These are phyloP conservation scores for Corynorhinus townsendii DNA, from an alignment of 2,113 vertebrate genomes.

Conservation along the genomic window DNA sequence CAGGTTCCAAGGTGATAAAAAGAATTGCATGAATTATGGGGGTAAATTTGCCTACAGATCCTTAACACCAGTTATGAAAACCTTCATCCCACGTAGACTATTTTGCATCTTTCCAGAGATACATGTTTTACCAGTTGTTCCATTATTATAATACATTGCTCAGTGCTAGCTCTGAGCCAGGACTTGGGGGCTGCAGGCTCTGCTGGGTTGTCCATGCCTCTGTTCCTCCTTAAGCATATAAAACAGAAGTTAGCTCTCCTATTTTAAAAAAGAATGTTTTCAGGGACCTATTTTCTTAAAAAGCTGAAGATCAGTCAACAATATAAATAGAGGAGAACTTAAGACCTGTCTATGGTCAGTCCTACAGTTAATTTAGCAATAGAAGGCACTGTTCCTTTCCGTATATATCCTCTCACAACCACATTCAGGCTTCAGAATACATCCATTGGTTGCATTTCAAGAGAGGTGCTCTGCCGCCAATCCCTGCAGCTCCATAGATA, in stretches of 20 bases:
- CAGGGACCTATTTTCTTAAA: not conserved
- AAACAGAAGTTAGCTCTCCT: not conserved
- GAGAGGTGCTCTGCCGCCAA: not conserved
- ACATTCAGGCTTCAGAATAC: not conserved
- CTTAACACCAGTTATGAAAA: not conserved
- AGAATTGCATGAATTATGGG: not conserved
- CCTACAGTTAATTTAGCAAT: not conserved
- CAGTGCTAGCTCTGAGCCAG: not conserved
- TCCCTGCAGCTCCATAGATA: not conserved
- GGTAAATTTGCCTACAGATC: slow-evolving; percentile 35
- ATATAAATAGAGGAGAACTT: not conserved
- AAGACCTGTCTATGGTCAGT: not conserved
- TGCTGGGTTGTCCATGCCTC: not conserved
- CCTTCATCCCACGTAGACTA: not conserved
- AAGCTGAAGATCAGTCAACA: not conserved
- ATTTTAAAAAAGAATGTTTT: not conserved
- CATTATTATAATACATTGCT: not conserved
- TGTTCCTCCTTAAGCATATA: not conserved
- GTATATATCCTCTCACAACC: not conserved
- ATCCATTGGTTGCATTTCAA: not conserved
- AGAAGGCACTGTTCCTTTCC: not conserved
- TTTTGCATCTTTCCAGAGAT: slow-evolving; percentile 35
- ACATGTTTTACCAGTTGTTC: not conserved
- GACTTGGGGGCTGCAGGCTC: not conserved
- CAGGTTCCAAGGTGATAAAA: slow-evolving; percentile 12